A percentile compares a stretch with the other conserved stretches of the same genome.
Evolutionary conservation across 1,140 invertebrate genomes (phyloP).

Genomic region (Lutraria rhynchaena): DNA sequence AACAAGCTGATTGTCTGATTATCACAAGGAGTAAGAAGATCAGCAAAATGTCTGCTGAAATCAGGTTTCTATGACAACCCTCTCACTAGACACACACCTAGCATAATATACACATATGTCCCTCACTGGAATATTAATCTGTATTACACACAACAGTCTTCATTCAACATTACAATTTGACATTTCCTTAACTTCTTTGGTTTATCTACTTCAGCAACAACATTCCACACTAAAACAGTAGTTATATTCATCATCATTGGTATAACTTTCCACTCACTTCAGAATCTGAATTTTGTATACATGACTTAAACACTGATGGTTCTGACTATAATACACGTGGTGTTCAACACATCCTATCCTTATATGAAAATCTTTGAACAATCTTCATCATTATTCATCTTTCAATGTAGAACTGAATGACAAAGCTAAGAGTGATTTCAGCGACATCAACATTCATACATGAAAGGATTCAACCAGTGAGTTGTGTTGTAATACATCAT

Average conservation of each 20-base stretch:
- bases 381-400: background rate
- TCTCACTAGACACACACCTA: constrained; percentile 12
- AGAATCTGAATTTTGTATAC: no score
- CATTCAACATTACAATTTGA: background rate
- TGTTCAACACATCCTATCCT: background rate
- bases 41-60: background rate
- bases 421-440: background rate
- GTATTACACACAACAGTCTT: no score
- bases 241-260: no score
- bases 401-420: background rate
- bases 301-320: no score
- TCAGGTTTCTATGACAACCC: background rate
- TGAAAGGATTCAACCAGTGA: background rate
- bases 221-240: no score
- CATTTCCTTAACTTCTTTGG: background rate
- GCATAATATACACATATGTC: background rate
- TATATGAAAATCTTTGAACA: background rate
- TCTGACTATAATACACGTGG: background rate
- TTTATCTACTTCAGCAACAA: background rate
- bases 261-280: no score
- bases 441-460: background rate
- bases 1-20: constrained; percentile 53
- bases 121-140: background rate
- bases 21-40: constrained; percentile 51
- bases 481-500: background rate